phyloP scores from a whole-genome alignment of 2,888 invertebrate genomes.

The Cheilosia grossa region DNA sequence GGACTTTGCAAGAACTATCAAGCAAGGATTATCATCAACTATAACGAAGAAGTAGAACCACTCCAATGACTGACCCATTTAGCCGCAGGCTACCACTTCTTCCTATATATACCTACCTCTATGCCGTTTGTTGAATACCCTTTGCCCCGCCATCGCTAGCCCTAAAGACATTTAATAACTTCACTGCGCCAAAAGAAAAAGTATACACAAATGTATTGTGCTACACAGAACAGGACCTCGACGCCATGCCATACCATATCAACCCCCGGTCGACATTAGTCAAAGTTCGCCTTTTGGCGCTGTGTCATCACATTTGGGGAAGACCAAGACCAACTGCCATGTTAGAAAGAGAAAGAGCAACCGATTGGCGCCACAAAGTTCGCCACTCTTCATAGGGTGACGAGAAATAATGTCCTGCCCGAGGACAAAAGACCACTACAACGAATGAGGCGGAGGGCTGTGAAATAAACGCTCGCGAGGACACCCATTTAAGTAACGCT shows the following conservation, averaged over 20 bases:
- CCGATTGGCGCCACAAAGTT: conserved; percentile 72
- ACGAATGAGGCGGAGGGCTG: conserved; percentile 3
- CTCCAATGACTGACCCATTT: conserved; percentile 46
- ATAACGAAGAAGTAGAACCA: conserved; percentile 19
- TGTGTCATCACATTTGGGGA: conserved; percentile 67
- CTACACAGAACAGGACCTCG: conserved; percentile 31
- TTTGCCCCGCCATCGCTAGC: neutral
- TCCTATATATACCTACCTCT: conserved; percentile 15
- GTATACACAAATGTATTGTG: conserved; percentile 47
- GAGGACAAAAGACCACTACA: conserved; percentile 64
- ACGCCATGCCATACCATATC: neutral
- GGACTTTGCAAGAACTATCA: conserved; percentile 28
- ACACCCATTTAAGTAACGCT: conserved; percentile 49
- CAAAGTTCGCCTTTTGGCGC: conserved; percentile 73
- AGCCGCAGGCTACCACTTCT: conserved; percentile 51
- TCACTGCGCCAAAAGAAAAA: conserved; percentile 66
- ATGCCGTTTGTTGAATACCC: conserved; percentile 40
- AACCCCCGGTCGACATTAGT: conserved; percentile 63
- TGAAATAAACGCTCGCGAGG: conserved; percentile 49
- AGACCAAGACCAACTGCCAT: neutral
- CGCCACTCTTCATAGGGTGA: conserved; percentile 54
- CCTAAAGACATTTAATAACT: conserved; percentile 71
- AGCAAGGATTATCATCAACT: conserved; percentile 19
- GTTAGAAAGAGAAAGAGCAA: conserved; percentile 8
- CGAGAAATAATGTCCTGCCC: conserved; percentile 70